Conservation (phyloP, 1,140 invertebrate species). For the Ostrea denselamellosa region DNA sequence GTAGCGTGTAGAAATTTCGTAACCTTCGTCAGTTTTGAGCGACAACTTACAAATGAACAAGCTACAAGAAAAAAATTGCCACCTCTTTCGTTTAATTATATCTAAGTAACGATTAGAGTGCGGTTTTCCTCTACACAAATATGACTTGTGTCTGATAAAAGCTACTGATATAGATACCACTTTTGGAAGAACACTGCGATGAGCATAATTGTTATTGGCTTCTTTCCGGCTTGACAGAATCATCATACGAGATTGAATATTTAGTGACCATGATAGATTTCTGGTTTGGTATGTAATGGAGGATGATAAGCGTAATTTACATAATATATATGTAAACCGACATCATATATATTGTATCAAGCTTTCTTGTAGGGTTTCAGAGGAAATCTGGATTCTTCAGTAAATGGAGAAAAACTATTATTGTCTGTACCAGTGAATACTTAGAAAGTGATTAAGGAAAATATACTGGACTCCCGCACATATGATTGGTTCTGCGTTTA, state of each 20-base stretch:
- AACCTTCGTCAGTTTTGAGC: neutral
- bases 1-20: neutral
- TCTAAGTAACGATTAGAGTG: neutral
- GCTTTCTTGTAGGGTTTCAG: neutral
- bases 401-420: neutral
- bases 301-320: slow-evolving; percentile 15
- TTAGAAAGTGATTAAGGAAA: slow-evolving; percentile 19
- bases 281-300: slow-evolving; percentile 21
- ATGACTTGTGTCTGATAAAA: neutral
- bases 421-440: neutral
- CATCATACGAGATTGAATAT: slow-evolving; percentile 30
- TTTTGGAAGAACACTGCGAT: neutral
- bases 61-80: neutral
- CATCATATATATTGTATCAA: slow-evolving; percentile 27
- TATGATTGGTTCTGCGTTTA: slow-evolving; percentile 13
- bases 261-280: slow-evolving; percentile 16
- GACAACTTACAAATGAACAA: neutral
- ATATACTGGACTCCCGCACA: neutral
- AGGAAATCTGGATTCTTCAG: neutral
- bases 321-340: slow-evolving; percentile 18
- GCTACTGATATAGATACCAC: slow-evolving; percentile 12
- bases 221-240: neutral
- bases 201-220: slow-evolving; percentile 25
- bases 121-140: neutral
- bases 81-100: neutral